phyloP scores from a whole-genome alignment of 2,797 vertebrate genomes.

The Syndactyla subalaris region DNA sequence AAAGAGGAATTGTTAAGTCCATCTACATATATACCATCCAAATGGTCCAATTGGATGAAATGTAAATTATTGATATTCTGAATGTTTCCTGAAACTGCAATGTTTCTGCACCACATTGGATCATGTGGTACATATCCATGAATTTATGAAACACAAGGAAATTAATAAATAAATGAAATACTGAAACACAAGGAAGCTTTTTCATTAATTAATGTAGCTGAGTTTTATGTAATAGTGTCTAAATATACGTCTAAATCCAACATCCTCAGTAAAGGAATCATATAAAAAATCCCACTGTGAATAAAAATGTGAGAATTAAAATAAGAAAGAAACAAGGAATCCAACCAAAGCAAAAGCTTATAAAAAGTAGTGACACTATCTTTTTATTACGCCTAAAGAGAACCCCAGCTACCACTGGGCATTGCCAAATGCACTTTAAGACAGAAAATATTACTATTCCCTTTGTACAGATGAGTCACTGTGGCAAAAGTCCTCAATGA shows the following conservation, averaged over 20 bases:
- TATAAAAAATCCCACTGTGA: neutral
- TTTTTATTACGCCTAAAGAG: neutral
- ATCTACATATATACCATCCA: neutral
- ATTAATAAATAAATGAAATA: neutral
- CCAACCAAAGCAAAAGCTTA: neutral
- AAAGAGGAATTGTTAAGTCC: neutral
- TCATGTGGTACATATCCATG: neutral
- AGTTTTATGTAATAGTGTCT: neutral
- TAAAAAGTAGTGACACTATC: neutral
- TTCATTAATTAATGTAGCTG: neutral
- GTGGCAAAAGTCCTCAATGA: neutral
- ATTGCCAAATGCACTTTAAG: neutral
- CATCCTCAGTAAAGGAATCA: neutral
- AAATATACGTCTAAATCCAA: neutral
- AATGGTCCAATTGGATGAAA: neutral
- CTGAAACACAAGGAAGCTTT: neutral
- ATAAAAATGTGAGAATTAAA: neutral
- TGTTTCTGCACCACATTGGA: rapidly evolving
- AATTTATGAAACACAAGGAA: neutral
- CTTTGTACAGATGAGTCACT: neutral
- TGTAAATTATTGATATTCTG: neutral
- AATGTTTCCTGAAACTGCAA: neutral
- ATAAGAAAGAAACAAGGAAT: neutral
- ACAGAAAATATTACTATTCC: neutral
- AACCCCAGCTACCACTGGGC: neutral